A percentile compares a stretch with the other conserved stretches of the same genome.
Conservation (phyloP, 2,113 vertebrate species). For the Grammomys surdaster region DNA sequence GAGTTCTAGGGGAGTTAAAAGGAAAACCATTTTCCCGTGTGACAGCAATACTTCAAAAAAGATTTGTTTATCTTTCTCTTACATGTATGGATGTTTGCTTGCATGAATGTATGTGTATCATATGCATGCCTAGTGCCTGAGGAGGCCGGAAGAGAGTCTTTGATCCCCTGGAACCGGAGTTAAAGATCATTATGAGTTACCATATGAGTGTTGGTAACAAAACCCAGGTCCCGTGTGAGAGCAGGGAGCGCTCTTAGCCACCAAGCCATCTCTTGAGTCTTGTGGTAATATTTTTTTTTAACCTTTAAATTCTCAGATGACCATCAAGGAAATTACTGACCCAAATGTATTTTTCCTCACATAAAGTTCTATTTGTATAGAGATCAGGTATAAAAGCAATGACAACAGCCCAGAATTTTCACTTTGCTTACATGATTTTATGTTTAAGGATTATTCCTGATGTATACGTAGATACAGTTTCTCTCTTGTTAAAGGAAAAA, state of each 20-base stretch:
- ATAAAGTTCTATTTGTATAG: background rate
- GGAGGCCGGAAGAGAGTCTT: too few species aligned
- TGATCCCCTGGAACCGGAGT: background rate
- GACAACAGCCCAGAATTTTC: background rate
- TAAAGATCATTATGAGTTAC: background rate
- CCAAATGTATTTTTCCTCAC: background rate
- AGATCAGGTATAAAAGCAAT: background rate
- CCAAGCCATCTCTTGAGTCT: background rate
- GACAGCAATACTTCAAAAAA: background rate
- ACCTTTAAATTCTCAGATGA: background rate
- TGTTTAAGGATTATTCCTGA: background rate
- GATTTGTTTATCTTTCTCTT: background rate
- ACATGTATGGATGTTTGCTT: background rate
- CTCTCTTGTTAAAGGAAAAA: background rate
- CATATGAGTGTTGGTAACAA: too few species aligned
- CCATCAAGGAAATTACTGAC: background rate
- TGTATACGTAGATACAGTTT: background rate
- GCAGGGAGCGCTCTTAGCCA: background rate
- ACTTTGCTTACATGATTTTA: background rate
- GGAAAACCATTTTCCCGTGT: background rate
- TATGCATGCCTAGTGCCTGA: too few species aligned
- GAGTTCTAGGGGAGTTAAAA: background rate
- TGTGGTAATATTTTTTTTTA: background rate
- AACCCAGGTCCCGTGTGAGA: background rate
- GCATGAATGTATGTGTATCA: background rate